These are phyloP conservation scores for Spilarctia lutea DNA, from an alignment of 2,888 invertebrate species.

Conservation along the genomic window DNA sequence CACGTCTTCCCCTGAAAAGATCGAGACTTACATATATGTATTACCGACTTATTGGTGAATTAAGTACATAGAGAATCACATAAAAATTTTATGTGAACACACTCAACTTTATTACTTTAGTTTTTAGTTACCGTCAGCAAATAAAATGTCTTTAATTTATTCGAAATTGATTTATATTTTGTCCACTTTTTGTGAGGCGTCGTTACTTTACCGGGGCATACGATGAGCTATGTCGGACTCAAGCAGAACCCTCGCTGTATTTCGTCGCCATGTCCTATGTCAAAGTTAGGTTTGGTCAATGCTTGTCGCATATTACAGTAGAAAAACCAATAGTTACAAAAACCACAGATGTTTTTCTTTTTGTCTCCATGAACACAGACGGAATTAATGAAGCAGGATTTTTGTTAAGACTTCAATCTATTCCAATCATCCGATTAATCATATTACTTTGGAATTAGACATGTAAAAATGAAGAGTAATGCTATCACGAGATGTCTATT, in stretches of 20 bases:
- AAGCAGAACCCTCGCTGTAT: neutral
- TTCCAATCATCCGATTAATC: neutral
- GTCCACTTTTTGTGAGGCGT: neutral
- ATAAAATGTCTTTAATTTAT: conserved; percentile 14
- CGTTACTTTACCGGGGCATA: neutral
- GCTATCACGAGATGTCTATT: neutral
- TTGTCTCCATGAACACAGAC: neutral
- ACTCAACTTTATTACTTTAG: conserved; percentile 73
- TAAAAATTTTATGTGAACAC: conserved; percentile 80
- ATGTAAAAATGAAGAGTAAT: neutral
- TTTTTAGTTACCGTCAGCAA: conserved; percentile 68
- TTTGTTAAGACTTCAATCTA: neutral
- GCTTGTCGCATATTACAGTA: neutral
- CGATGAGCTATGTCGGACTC: neutral
- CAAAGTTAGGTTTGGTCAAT: neutral
- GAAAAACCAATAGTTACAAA: neutral
- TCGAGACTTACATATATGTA: conserved; percentile 27
- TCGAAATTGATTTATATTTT: neutral
- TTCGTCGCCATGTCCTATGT: neutral
- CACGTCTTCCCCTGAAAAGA: conserved; percentile 11
- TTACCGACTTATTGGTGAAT: conserved; percentile 61
- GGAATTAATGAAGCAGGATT: neutral
- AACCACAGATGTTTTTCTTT: neutral
- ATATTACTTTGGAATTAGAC: neutral
- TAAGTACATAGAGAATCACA: conserved; percentile 84